These are phyloP conservation scores for Uropetala carovei DNA, from an alignment of 2,888 invertebrate genomes.

Conservation along the genomic window DNA sequence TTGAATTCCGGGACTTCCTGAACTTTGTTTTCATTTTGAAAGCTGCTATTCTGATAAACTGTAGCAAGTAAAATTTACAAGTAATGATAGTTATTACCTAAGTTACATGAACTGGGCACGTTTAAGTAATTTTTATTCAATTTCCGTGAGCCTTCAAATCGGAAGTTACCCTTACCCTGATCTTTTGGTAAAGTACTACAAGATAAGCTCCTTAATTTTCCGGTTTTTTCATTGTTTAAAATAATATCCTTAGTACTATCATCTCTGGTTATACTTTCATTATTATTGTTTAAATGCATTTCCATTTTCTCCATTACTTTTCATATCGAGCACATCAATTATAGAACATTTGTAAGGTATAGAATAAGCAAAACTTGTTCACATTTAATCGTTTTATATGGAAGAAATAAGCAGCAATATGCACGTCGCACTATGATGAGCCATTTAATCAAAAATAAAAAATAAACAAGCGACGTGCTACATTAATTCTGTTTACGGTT, in stretches of 20 bases:
- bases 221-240: not conserved
- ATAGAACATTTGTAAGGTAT: not conserved
- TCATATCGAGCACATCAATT: not conserved
- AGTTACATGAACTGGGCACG: not conserved
- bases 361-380: not conserved
- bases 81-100: not conserved
- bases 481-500: not conserved
- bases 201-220: not conserved
- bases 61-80: not conserved
- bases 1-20: constrained; percentile 50
- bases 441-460: not conserved
- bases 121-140: not conserved
- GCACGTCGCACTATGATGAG: not conserved
- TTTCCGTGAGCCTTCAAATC: no score
- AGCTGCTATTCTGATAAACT: not conserved
- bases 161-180: not conserved
- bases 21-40: constrained; percentile 31
- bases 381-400: not conserved
- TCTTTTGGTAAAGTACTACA: constrained; percentile 3
- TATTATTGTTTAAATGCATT: not conserved
- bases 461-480: not conserved
- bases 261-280: not conserved
- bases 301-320: constrained; percentile 40
- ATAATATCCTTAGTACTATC: not conserved
- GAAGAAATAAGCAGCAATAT: not conserved